Percentiles rank a stretch among this genome's conserved stretches.
These are phyloP conservation scores for Nicator chloris DNA, from an alignment of 2,113 vertebrate genomes.

Conservation along the genomic window DNA sequence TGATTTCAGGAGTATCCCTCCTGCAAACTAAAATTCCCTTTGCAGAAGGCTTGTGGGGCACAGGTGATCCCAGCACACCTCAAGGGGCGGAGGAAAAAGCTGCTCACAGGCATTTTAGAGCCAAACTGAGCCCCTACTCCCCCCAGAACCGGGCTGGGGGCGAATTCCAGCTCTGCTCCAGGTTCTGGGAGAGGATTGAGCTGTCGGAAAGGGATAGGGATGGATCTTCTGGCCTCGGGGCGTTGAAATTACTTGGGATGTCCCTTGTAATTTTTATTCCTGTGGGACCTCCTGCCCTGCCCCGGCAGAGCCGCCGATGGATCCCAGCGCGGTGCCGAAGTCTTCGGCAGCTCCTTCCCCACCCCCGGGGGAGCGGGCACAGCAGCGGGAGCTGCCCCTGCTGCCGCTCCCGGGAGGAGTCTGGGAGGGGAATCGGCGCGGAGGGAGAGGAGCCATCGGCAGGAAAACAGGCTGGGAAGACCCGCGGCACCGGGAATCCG, in stretches of 20 bases:
- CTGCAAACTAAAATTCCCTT: background rate
- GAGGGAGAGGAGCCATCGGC: background rate
- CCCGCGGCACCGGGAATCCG: accelerated
- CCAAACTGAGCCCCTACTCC: background rate
- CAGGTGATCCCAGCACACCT: background rate
- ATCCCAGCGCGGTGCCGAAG: background rate
- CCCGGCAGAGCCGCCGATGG: background rate
- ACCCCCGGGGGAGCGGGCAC: background rate
- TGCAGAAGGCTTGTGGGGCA: background rate
- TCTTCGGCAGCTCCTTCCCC: background rate
- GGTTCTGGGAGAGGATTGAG: background rate
- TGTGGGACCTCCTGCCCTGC: background rate
- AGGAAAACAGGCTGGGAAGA: background rate
- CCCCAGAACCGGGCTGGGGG: background rate
- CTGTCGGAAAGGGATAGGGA: background rate
- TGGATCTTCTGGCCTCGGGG: no score
- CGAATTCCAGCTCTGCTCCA: accelerated
- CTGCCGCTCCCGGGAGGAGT: background rate
- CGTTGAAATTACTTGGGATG: accelerated
- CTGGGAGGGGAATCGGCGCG: background rate
- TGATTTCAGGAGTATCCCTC: background rate
- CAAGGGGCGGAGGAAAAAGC: background rate
- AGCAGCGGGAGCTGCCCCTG: background rate
- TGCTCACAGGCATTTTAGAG: background rate
- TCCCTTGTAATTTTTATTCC: background rate